These are phyloP conservation scores for Limnothrissa miodon DNA, from an alignment of 2,113 vertebrate species.

Conservation along the genomic window DNA sequence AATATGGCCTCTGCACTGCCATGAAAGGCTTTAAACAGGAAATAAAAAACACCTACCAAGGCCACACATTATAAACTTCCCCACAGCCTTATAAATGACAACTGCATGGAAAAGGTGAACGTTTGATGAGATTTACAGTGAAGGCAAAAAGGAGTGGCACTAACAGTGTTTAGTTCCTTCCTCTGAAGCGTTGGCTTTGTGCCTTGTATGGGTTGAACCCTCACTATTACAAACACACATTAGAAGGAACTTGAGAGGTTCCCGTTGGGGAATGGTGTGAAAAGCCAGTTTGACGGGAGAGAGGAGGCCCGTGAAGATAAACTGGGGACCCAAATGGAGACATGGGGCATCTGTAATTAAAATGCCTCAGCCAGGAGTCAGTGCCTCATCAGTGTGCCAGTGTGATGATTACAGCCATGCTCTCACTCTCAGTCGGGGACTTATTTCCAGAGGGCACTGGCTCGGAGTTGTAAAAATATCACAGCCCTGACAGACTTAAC, in stretches of 20 bases:
- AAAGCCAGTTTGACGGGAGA: background rate
- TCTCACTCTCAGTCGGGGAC: background rate
- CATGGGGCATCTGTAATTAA: conserved; percentile 16
- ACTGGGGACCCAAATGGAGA: background rate
- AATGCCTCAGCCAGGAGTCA: background rate
- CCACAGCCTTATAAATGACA: background rate
- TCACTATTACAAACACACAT: background rate
- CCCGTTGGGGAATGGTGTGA: background rate
- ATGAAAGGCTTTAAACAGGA: background rate
- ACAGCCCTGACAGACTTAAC: background rate
- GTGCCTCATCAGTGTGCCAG: background rate
- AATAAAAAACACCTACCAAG: background rate
- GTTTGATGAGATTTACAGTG: background rate
- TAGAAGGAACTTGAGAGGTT: background rate
- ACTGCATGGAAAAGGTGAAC: background rate
- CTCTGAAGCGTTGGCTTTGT: background rate
- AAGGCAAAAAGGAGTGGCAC: background rate
- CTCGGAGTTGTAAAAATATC: background rate
- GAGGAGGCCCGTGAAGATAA: background rate
- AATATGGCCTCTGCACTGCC: background rate
- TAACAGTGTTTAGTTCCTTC: background rate
- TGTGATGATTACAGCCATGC: background rate
- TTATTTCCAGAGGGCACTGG: conserved; percentile 1
- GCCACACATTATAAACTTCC: background rate
- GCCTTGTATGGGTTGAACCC: background rate